These are phyloP conservation scores for Trididemnum clinides DNA, from an alignment of 23 tunicate species.

Conservation along the genomic window DNA sequence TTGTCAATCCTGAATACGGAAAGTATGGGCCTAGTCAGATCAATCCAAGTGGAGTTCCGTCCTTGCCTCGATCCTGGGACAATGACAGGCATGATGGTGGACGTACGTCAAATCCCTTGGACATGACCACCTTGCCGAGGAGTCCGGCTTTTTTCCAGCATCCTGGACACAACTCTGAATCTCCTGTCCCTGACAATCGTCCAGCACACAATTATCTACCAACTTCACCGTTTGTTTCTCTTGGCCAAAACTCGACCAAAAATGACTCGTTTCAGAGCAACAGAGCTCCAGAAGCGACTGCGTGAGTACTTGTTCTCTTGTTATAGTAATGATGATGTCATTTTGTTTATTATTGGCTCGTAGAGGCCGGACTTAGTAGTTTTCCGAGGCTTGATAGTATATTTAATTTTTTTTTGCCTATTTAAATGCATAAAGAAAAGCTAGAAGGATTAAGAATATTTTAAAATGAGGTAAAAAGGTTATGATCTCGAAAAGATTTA, in stretches of 20 bases:
- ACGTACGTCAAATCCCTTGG: conserved; percentile 2
- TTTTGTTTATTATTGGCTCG: too few species aligned
- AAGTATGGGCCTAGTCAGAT: background rate
- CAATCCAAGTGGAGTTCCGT: background rate
- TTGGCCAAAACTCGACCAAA: background rate
- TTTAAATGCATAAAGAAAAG: too few species aligned
- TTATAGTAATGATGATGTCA: too few species aligned
- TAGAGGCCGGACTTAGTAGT: too few species aligned
- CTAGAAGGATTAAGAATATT: too few species aligned
- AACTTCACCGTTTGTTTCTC: background rate
- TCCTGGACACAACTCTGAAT: background rate
- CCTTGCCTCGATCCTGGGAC: background rate
- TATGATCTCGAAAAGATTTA: too few species aligned
- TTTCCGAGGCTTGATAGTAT: too few species aligned
- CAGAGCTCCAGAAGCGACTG: background rate
- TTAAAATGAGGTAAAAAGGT: too few species aligned
- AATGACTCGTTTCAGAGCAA: background rate
- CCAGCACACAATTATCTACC: too few species aligned
- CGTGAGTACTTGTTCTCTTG: too few species aligned
- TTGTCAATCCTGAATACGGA: background rate
- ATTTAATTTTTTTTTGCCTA: too few species aligned
- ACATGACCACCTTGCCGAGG: background rate
- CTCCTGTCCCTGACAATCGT: too few species aligned
- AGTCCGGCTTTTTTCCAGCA: background rate
- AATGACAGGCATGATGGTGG: background rate